phyloP scores from a whole-genome alignment of 2,888 invertebrate species.

The Sclerodermus sp. region DNA sequence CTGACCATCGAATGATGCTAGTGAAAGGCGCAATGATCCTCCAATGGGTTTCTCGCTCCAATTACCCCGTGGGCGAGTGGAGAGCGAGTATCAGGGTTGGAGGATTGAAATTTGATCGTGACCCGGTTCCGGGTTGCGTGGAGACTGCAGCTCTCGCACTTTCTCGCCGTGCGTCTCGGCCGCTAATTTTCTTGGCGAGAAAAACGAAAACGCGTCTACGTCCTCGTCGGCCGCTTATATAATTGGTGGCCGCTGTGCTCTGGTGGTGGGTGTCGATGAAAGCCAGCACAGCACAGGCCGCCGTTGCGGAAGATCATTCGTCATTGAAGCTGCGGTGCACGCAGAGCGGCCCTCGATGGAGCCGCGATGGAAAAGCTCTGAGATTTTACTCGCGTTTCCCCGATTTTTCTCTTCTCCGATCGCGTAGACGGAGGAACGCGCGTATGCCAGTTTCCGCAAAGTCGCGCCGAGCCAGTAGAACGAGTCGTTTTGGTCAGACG shows the following conservation, averaged over 20 bases:
- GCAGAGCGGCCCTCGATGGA: conserved; percentile 19
- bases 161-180: background rate
- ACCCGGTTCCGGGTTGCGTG: too few relatives aligned
- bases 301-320: conserved; percentile 21
- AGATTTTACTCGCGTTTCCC: too few relatives aligned
- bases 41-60: too few relatives aligned
- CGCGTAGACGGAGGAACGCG: too few relatives aligned
- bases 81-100: too few relatives aligned
- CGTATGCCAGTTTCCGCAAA: conserved; percentile 26
- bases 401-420: too few relatives aligned
- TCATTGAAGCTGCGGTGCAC: conserved; percentile 18
- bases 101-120: too few relatives aligned
- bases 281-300: conserved; percentile 24
- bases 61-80: too few relatives aligned
- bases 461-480: conserved; percentile 21
- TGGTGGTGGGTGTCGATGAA: conserved; percentile 32
- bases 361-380: conserved; percentile 13
- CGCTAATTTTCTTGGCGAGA: conserved; percentile 19
- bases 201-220: conserved; percentile 3
- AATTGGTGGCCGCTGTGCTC: conserved; percentile 12
- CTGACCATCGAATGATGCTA: too few relatives aligned
- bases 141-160: background rate
- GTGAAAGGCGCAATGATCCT: too few relatives aligned
- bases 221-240: conserved; percentile 20
- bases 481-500: conserved; percentile 18